phyloP scores from a whole-genome alignment of 2,113 vertebrate species.

The Callocephalon fimbriatum region DNA sequence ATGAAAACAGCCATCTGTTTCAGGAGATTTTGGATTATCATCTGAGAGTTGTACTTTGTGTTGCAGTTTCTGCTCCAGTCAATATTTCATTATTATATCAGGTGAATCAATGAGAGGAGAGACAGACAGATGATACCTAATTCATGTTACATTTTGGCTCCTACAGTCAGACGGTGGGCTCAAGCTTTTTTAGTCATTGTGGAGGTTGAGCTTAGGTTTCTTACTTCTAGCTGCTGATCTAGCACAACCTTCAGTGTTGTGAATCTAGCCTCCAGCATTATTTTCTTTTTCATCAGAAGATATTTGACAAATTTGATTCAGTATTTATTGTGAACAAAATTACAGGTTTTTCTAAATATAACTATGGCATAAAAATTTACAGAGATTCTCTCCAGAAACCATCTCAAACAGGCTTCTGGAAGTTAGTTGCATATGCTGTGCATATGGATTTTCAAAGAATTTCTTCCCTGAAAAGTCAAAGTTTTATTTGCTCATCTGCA shows the following conservation, averaged over 20 bases:
- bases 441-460: neutral
- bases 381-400: neutral
- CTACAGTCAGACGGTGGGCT: neutral
- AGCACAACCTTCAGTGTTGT: neutral
- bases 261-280: neutral
- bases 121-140: neutral
- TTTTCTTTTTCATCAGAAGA: neutral
- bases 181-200: neutral
- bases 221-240: neutral
- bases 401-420: neutral
- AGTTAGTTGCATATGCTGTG: neutral
- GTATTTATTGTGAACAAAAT: neutral
- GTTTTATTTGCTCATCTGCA: neutral
- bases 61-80: neutral
- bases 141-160: neutral
- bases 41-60: neutral
- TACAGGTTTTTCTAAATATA: neutral
- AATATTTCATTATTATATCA: neutral
- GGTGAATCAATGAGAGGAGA: neutral
- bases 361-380: neutral
- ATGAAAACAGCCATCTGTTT: neutral
- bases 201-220: neutral
- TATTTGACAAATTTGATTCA: neutral
- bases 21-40: neutral
- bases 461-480: neutral